These are phyloP conservation scores for rat (Rattus norvegicus) DNA, from an alignment of 2,113 vertebrate species.

Conservation along the genomic window DNA sequence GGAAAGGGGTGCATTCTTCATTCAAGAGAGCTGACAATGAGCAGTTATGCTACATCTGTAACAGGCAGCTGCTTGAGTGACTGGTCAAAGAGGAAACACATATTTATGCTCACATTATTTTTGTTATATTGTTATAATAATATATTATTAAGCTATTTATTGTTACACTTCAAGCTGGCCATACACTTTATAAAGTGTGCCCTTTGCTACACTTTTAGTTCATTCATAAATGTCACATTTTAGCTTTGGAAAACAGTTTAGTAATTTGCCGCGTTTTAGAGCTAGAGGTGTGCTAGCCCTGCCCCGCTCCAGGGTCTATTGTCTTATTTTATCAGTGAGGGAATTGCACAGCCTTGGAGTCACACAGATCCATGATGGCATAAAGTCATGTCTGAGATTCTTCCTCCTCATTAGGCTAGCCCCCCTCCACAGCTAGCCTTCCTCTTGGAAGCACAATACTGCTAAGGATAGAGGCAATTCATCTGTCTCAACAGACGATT, in stretches of 20 bases:
- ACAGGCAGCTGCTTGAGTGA: not conserved
- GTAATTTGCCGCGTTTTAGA: conserved; percentile 31
- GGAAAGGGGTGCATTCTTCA: not conserved
- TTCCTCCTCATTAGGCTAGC: not conserved
- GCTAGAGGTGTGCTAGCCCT: not conserved
- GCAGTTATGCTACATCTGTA: not conserved
- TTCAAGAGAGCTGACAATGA: not conserved
- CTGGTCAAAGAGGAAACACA: not conserved
- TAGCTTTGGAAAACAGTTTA: not conserved
- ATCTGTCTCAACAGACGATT: not conserved
- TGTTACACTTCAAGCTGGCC: not conserved
- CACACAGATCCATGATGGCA: not conserved
- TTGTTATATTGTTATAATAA: not conserved
- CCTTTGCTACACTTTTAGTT: not conserved
- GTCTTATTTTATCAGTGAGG: not conserved
- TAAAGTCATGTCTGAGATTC: not conserved
- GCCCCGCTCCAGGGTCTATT: not conserved
- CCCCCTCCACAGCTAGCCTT: not conserved
- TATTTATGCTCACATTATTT: not conserved
- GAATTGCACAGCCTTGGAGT: not conserved
- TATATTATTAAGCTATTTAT: not conserved
- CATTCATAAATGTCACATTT: not conserved
- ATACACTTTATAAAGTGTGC: not conserved
- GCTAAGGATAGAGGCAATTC: not conserved
- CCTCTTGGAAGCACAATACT: not conserved